Base-by-base conservation (phyloP, 2,888 invertebrate species). In the Xylophagus ater region DNA sequence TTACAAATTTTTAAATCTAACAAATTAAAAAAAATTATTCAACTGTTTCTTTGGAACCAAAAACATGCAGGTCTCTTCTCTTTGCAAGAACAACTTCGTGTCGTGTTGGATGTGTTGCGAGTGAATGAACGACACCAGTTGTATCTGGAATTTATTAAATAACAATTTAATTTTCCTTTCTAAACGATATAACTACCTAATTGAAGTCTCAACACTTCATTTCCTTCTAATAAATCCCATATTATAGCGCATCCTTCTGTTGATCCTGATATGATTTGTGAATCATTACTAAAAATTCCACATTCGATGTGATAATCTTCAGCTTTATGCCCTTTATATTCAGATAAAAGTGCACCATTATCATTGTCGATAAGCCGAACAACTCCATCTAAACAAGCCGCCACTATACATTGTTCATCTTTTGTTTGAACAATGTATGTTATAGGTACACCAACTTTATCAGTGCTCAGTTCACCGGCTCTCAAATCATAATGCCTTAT, bases 331-430 rank as follows among this genome's bases (percentile, higher is more conserved):
- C 94, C 96, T 14, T 68, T 70, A 56, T 87, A 97, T 68, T 81
- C 80, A 14, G 76, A 72, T 1, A 87, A 64, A 44, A 84, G 59
- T 53, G 84, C 79, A 8, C 90, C 92, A 6, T 78, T 76, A 43
- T 76, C 76, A 65, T 90, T 94, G 59, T 98, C 98, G 49, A 97
- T 73, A 34, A 98, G 69, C 54, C 84, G 77, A 2, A 97, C 68
- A 1, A 76, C 73, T 49, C 78, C 81, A 60, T 94, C 90, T 5
- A 86, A 75, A 49, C 89, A 85, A 50, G 89, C 85, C 2, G 80
- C 73, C 13, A 99, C 68, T 43, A 87, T 70, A 57, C 97, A 97
- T 55, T 96, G 94, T 1, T 86, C 87, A 61, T 99, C 98, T 49
- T 83, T 76, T 0, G 94, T 93, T 50, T 94, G 75, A 44, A 73